phyloP scores from a whole-genome alignment of 2,888 invertebrate species.

The Pogonocherus hispidulus region DNA sequence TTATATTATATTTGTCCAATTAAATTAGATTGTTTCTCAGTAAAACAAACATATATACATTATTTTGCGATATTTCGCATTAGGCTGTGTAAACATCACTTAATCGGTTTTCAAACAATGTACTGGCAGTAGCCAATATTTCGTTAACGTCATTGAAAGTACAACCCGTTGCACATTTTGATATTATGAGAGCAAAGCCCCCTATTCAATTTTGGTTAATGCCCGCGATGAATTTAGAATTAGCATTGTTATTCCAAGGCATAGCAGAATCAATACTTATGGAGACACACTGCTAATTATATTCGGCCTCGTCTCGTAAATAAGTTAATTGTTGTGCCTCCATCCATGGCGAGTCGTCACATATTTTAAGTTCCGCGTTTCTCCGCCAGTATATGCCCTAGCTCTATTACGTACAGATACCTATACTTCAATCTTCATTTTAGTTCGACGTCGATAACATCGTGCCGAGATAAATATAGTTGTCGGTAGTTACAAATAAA shows the following conservation, averaged over 20 bases:
- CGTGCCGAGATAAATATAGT: too few species aligned
- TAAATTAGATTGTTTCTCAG: slow-evolving; percentile 40
- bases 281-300: background rate
- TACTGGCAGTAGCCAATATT: background rate
- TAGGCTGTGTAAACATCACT: slow-evolving; percentile 21
- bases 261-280: background rate
- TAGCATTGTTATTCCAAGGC: slow-evolving; percentile 1
- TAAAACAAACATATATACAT: slow-evolving; percentile 24
- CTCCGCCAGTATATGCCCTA: too few species aligned
- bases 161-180: slow-evolving; percentile 1
- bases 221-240: background rate
- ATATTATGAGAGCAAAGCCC: slow-evolving; percentile 1
- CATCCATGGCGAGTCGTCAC: too few species aligned
- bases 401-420: too few species aligned
- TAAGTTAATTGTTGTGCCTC: too few species aligned
- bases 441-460: too few species aligned
- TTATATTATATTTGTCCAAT: slow-evolving; percentile 43
- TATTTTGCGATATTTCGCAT: slow-evolving; percentile 35
- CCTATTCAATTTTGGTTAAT: background rate
- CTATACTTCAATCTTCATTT: too few species aligned
- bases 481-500: too few species aligned
- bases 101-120: slow-evolving; percentile 19
- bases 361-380: too few species aligned
- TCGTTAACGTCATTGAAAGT: background rate
- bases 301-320: too few species aligned